Evolutionary conservation across 2,888 invertebrate species (phyloP), one percentile per base, ranked within the genome.

Genomic region (Lepidocyrtinus sp.): DNA sequence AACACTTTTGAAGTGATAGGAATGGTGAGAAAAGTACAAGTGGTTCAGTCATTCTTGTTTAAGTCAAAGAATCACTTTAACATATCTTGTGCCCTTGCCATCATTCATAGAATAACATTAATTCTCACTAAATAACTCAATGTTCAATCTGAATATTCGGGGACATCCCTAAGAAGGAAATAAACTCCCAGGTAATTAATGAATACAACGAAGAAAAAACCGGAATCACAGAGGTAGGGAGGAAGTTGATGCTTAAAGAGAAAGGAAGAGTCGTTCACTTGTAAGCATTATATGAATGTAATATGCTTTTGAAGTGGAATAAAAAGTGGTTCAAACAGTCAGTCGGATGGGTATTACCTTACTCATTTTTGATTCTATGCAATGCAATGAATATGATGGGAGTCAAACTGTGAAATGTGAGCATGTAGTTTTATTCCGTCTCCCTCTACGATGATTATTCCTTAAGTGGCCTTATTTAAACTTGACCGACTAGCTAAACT

Each of bases 351-450:
- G n/a, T n/a, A n/a, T n/a, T n/a, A n/a, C n/a, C n/a, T n/a, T n/a
- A n/a, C n/a, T n/a, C n/a, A n/a, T n/a, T n/a, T n/a, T n/a, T n/a
- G n/a, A n/a, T n/a, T n/a, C n/a, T n/a, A n/a, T 68, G 45, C 50
- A 12, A 9, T 7, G 24, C 17, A 50, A 70, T 55, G 55, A 24
- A 59, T 26, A 59, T 55, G 69, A 59, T 45, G 72, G 62, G 72
- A 72, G 72, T 72, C 63, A 72, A 26, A 72, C 62, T 72, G 72
- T 72, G 72, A 72, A 72, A 62, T 72, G 72, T 63, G 63, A 72
- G 21, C 61, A 22, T 46, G 46, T 25, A 50, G 17, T 50, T 68
- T 68, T n/a, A 5, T 36, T 9, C 26, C 55, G 55, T 17, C 50
- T 69, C 36, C 12, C 36, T 12, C 36, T 12, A 36, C 15, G 46